Base-by-base conservation (phyloP, 2,113 vertebrate species). In the Oreochromis niloticus region DNA sequence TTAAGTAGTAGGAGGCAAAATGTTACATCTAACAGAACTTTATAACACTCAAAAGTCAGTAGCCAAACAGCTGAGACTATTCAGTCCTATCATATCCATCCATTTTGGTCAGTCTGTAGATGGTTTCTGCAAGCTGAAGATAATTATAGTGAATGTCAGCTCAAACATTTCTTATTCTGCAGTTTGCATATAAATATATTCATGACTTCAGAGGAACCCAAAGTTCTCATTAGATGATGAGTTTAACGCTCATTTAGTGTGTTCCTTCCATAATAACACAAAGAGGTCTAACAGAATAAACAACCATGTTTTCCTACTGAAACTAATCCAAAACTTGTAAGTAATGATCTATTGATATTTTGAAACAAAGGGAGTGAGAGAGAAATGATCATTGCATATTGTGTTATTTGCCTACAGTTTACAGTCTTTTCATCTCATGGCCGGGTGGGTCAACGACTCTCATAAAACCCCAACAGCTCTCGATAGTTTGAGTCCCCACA, bases 401-500 rank as follows among this genome's bases (percentile, higher is more conserved):
- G 4, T 12, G 41, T 71, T 71, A 71, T 22, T 24, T 24, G 6
- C 9, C 34, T 68, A 39, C 61, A 66, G 6, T 66, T 66, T 66
- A 66, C 2, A 68, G 0, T 68, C 34, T 68, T 68, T 68, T 68
- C 63, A 41, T 68, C 63, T 41, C 63, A 41, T 41, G 36, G 12
- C n/a, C 7, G 11, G 7, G 19, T 68, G 36, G 63, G 12, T 68
- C 63, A 68, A 4, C 3, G 1, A 68, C 11, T 66, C 56, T 27
- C 24, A 57, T 57, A 13, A 56, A 57, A 27, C 6, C 55, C 22
- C 55, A 57, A 57, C 22, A 4, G 2, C 2, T 57, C 59, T 66
- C 10, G n/a, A 24, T 41, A 68, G 36, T 7, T 68, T 0, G 36
- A 68, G 63, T 41, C 36, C n/a, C 7, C 36, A 14, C 0, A 0